Evolutionary conservation across 1,140 invertebrate species (phyloP), one percentile per base, ranked within the genome.

Genomic region (Trachymyrmex cornetzi): DNA sequence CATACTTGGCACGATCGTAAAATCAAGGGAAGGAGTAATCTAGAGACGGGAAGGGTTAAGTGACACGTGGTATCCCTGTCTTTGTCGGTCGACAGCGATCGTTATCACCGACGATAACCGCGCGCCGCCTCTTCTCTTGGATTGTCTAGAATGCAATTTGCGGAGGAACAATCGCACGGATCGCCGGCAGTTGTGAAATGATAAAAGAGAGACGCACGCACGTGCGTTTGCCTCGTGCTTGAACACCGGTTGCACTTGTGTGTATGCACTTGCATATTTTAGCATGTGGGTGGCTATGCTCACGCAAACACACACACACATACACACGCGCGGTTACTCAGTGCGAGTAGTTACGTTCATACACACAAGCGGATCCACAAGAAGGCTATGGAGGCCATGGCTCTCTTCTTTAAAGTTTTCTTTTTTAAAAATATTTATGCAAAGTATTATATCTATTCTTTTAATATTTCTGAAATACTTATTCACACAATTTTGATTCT

Each of bases 191-290:
- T 82, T 82, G 57, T 44, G 44, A 67, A 48, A 69, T 79, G 75
- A 86, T 59, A 61, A 86, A 86, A 24, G 24, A 59, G 63, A 81
- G 50, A 77, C 53, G 38, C 24, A 22, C n/a, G 64, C 64, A 71
- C 22, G 50, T 63, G 57, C 12, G 57, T 77, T 61, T 14, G 55
- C 14, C 50, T n/a, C 59, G 71, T n/a, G 53, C 38, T 30, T 24
- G 6, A 48, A 22, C 69, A 34, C 34, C 34, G 77, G 44, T 22
- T 61, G 34, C 34, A 44, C 24, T 55, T 77, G 38, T 61, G 57
- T n/a, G 38, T 3, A 34, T 22, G n/a, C 34, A 44, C 38, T 12
- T 34, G 22, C 48, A 19, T 44, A n/a, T 30, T 24, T 57, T 9
- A 19, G 22, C 38, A 22, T 27, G 48, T 14, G 30, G 57, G 50